A percentile compares a stretch with the other conserved stretches of the same genome.
These are phyloP conservation scores for Perdita meconis DNA, from an alignment of 2,888 invertebrate genomes.

Conservation along the genomic window DNA sequence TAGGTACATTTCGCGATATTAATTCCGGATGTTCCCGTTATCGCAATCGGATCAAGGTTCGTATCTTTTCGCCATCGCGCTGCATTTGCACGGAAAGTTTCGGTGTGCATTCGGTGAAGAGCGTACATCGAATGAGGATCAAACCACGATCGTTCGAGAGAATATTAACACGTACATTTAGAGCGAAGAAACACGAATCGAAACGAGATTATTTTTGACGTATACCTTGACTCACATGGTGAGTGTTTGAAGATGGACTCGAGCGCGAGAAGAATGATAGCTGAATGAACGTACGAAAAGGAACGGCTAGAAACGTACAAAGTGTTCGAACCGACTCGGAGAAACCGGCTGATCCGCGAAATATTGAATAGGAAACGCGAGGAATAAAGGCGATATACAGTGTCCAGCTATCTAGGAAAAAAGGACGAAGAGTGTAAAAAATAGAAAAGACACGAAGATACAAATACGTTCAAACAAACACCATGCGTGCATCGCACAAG, in stretches of 20 bases:
- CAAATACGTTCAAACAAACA: constrained; percentile 65
- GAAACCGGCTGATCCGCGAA: background rate
- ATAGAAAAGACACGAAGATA: constrained; percentile 36
- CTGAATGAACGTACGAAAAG: background rate
- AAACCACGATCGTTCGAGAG: constrained; percentile 46
- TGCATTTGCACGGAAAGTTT: background rate
- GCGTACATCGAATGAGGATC: constrained; percentile 33
- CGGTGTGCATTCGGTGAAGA: constrained; percentile 11
- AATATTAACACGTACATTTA: constrained; percentile 58
- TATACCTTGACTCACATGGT: constrained; percentile 55
- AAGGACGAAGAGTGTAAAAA: constrained; percentile 41
- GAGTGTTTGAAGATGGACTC: constrained; percentile 52
- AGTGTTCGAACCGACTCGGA: background rate
- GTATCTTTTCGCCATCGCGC: constrained; percentile 9
- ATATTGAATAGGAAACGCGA: background rate
- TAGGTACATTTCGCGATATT: constrained; percentile 6
- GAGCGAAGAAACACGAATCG: constrained; percentile 55
- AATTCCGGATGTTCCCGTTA: constrained; percentile 17
- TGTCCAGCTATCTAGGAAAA: constrained; percentile 7
- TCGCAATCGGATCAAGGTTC: constrained; percentile 36
- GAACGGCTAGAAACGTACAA: background rate
- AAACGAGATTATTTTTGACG: constrained; percentile 49
- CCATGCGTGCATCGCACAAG: constrained; percentile 58
- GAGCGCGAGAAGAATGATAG: constrained; percentile 6
- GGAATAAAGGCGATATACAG: background rate